These are phyloP conservation scores for Trachelipus rathkii DNA, from an alignment of 1,140 invertebrate species.

Conservation along the genomic window DNA sequence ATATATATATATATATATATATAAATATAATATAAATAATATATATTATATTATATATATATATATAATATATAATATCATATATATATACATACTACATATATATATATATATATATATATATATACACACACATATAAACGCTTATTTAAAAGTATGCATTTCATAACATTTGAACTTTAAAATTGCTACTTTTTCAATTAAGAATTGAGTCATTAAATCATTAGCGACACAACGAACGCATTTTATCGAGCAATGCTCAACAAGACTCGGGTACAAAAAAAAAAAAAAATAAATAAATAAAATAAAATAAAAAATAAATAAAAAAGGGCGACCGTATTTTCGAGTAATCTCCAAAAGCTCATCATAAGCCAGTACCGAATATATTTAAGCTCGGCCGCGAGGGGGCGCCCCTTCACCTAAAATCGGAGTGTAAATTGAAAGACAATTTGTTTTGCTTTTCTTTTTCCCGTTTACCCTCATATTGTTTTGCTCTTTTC, in stretches of 20 bases:
- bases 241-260: too few relatives aligned
- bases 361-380: neutral
- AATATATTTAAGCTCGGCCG: neutral
- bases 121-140: neutral
- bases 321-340: too few relatives aligned
- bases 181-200: too few relatives aligned
- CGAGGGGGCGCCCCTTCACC: neutral
- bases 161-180: too few relatives aligned
- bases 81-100: neutral
- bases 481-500: neutral
- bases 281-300: too few relatives aligned
- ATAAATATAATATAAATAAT: neutral
- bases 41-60: neutral
- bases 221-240: too few relatives aligned
- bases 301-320: too few relatives aligned
- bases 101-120: constrained; percentile 14
- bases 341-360: neutral
- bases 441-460: constrained; percentile 11
- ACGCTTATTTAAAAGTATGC: neutral
- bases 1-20: too few relatives aligned
- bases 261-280: too few relatives aligned
- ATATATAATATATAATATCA: constrained; percentile 15
- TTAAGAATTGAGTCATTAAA: too few relatives aligned
- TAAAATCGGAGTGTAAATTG: constrained; percentile 10
- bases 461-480: neutral